A percentile compares a stretch with the other conserved stretches of the same genome.
Conservation (phyloP, 2,113 vertebrate species). For the Atractosteus spatula region DNA sequence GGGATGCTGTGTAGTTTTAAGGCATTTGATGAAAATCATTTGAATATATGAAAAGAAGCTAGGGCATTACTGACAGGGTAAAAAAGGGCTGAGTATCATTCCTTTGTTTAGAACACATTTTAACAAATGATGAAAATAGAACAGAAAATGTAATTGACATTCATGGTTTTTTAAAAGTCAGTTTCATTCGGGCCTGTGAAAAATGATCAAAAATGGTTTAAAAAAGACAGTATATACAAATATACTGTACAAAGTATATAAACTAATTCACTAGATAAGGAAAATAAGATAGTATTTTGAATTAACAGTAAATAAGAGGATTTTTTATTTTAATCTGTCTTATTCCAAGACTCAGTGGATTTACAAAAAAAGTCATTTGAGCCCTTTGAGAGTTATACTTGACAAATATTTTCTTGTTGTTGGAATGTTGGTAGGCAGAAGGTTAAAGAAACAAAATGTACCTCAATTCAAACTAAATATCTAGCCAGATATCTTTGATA, state of each 20-base stretch:
- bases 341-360: no score
- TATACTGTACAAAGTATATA: no score
- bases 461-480: conserved; percentile 30
- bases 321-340: no score
- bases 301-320: no score
- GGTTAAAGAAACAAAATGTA: conserved; percentile 29
- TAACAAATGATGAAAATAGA: no score
- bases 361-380: background rate
- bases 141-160: background rate
- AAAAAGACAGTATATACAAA: no score
- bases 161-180: background rate
- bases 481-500: conserved; percentile 41
- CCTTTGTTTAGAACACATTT: conserved; percentile 4
- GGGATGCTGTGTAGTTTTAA: conserved; percentile 24
- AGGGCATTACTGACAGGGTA: no score
- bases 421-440: conserved; percentile 14
- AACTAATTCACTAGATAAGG: no score
- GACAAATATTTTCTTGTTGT: background rate
- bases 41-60: background rate
- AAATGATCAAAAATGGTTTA: no score
- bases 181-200: no score
- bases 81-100: conserved; percentile 12
- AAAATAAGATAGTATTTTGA: no score
- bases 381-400: background rate
- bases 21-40: conserved; percentile 26